Base-by-base conservation (phyloP, 2,888 invertebrate genomes). In the Alviniconcha strummeri region DNA sequence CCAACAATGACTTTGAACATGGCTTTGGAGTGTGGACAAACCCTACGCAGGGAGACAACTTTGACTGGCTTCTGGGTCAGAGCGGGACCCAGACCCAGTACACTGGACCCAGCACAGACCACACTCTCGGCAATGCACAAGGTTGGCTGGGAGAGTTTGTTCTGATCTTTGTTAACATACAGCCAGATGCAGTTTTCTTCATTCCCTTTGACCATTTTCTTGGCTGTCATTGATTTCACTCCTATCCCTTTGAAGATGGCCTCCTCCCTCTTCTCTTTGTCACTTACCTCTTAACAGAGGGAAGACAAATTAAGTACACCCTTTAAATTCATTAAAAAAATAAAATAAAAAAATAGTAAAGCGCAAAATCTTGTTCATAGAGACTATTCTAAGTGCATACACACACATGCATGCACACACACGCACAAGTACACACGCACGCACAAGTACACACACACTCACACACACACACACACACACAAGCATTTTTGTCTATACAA, bases 1-100 rank as follows among this genome's bases (percentile, higher is more conserved):
- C 77, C 17, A 90, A 90, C 83, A 92, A 91, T 86, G 89, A 91
- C 85, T 92, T 92, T 88, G 92, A 92, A 85, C 88, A 88, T 69
- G 90, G 90, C 13, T 84, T 90, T 52, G 91, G 92, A 82, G 84
- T 89, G 13, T 92, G 91, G 90, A 88, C 86, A 0, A 92, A 91
- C 79, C 87, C 86, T 17, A 83, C 83, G 9, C 82, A 72, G 36
- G 87, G 84, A 0, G 92, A 92, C 86, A 86, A 91, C 81, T 92
- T 91, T 89, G 91, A 92, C 83, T 93, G 93, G 93, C 79, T 90
- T 11, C 87, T 90, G 2, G 90, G 91, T 5, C 81, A 84, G 67
- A 89, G 91, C 3, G 83, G 79, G 17, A 92, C 91, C 7, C 85
- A 81, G 5, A 87, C 88, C n/a, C n/a, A 57, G 36, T 82, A 80